phyloP scores from a whole-genome alignment of 2,888 invertebrate genomes.

The Hypena proboscidalis region DNA sequence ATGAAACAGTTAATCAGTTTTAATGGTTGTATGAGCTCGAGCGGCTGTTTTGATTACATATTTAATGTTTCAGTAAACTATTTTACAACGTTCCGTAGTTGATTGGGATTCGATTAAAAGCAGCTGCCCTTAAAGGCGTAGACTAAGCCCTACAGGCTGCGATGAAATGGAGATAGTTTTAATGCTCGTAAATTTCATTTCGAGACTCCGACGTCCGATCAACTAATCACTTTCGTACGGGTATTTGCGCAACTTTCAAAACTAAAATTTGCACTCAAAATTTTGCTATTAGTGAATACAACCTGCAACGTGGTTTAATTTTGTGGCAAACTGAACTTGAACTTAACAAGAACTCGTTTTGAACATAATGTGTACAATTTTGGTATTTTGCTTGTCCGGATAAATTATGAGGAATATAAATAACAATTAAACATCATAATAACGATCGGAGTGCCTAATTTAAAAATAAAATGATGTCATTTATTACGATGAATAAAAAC shows the following conservation, averaged over 20 bases:
- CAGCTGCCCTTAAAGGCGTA: conserved; percentile 68
- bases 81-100: conserved; percentile 72
- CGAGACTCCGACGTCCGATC: conserved; percentile 67
- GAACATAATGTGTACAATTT: neutral
- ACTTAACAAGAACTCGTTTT: neutral
- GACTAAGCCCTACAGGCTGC: conserved; percentile 66
- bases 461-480: conserved; percentile 25
- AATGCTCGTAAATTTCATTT: conserved; percentile 81
- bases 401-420: conserved; percentile 14
- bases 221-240: conserved; percentile 72
- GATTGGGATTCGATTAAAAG: conserved; percentile 81
- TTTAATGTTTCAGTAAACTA: conserved; percentile 76
- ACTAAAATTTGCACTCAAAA: conserved; percentile 52
- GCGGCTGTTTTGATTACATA: conserved; percentile 70
- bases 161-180: conserved; percentile 82
- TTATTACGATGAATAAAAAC: conserved; percentile 26
- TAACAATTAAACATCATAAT: conserved; percentile 9
- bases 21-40: conserved; percentile 60
- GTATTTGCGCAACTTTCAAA: conserved; percentile 67
- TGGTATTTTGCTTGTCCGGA: neutral
- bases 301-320: conserved; percentile 3
- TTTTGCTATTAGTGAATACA: conserved; percentile 17
- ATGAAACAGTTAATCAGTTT: conserved; percentile 67
- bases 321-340: neutral
- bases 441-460: conserved; percentile 12